Conservation (phyloP, 1,140 invertebrate species). For the Macrotrachela quadricornifera region DNA sequence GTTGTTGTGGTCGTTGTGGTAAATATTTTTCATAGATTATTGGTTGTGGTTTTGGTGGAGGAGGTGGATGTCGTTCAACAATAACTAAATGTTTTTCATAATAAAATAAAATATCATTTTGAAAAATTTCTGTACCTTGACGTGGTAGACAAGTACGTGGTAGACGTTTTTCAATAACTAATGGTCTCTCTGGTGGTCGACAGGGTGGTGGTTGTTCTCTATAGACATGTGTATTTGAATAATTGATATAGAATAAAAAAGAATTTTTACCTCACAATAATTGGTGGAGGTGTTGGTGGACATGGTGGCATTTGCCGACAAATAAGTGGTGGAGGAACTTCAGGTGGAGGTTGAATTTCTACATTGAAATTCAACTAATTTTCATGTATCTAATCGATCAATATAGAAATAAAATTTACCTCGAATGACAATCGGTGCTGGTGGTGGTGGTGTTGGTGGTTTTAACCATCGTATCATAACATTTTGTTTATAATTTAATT, state of each 20-base stretch:
- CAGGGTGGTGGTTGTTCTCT: background rate
- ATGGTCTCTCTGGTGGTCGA: background rate
- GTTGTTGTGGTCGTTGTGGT: no score
- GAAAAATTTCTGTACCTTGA: background rate
- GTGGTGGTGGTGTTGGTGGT: slow-evolving; percentile 6
- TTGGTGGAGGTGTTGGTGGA: background rate
- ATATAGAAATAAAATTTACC: background rate
- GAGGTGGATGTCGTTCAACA: background rate
- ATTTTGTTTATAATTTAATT: slow-evolving; percentile 6
- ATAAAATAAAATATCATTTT: no score
- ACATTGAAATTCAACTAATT: no score
- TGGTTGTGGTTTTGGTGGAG: background rate
- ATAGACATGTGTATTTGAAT: background rate
- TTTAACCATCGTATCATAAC: slow-evolving; percentile 4
- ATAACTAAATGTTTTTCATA: background rate
- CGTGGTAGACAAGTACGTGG: background rate
- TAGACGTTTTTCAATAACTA: background rate
- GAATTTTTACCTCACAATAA: background rate
- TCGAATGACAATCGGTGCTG: slow-evolving; percentile 7
- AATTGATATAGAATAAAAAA: background rate
- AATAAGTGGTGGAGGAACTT: background rate
- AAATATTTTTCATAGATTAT: background rate
- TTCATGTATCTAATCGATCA: no score
- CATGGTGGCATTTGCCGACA: background rate
- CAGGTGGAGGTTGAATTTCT: background rate